These are phyloP conservation scores for Chymomyza caudatula DNA, from an alignment of 2,888 invertebrate genomes.

Conservation along the genomic window DNA sequence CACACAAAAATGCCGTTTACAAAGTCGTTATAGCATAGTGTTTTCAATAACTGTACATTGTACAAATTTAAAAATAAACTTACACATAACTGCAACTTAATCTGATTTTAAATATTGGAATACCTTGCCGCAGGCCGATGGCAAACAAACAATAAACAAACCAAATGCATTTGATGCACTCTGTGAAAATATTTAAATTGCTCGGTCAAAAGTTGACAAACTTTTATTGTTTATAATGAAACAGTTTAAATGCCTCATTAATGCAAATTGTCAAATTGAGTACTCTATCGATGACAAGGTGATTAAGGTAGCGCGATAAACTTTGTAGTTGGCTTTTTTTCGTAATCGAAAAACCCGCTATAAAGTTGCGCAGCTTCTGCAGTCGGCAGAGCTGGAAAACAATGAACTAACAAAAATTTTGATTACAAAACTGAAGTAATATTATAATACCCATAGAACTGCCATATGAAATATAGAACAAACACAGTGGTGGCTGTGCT, in stretches of 20 bases:
- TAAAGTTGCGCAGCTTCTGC: too few species aligned
- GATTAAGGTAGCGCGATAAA: not conserved
- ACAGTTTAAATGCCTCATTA: slow-evolving; percentile 56
- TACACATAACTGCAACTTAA: slow-evolving; percentile 51
- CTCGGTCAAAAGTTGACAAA: slow-evolving; percentile 55
- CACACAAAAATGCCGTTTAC: not conserved
- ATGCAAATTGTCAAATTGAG: slow-evolving; percentile 39
- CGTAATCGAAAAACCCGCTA: too few species aligned
- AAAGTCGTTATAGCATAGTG: slow-evolving; percentile 26
- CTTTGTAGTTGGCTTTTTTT: not conserved
- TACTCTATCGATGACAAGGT: not conserved
- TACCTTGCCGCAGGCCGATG: slow-evolving; percentile 41
- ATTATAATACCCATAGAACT: too few species aligned
- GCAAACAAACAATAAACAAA: slow-evolving; percentile 38
- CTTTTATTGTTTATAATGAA: slow-evolving; percentile 24
- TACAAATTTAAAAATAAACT: slow-evolving; percentile 41
- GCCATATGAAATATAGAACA: too few species aligned
- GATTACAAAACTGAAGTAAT: too few species aligned
- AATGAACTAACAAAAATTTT: too few species aligned
- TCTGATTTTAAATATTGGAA: slow-evolving; percentile 60
- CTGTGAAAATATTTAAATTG: slow-evolving; percentile 51
- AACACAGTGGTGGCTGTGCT: too few species aligned
- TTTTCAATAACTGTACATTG: slow-evolving; percentile 33
- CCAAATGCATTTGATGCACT: slow-evolving; percentile 29
- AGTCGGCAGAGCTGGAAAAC: too few species aligned